Percentiles rank a stretch among this genome's conserved stretches.
Evolutionary conservation across 2,113 vertebrate genomes (phyloP).

Genomic region (Hymenochirus boettgeri): DNA sequence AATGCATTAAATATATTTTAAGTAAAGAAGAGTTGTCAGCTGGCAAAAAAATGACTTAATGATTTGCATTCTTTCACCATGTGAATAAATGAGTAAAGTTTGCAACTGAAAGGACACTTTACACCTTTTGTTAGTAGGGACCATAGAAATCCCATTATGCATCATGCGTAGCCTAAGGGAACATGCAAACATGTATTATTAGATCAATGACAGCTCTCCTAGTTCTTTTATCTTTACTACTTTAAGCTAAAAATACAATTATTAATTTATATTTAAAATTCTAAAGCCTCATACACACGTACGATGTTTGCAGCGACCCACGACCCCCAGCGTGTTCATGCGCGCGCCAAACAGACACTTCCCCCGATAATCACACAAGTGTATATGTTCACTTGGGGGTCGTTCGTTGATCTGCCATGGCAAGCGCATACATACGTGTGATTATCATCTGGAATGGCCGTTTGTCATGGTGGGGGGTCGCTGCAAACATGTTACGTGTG

Average conservation of each 20-base stretch:
- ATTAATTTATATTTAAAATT: slow-evolving; percentile 68
- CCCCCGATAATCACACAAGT: too few species aligned
- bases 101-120: slow-evolving; percentile 75
- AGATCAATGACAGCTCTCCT: slow-evolving; percentile 65
- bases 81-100: slow-evolving; percentile 67
- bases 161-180: slow-evolving; percentile 63
- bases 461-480: too few species aligned
- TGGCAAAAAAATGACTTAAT: slow-evolving; percentile 62
- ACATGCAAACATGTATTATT: slow-evolving; percentile 67
- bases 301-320: too few species aligned
- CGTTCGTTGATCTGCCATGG: too few species aligned
- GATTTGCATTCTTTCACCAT: slow-evolving; percentile 65
- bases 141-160: slow-evolving; percentile 66
- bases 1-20: slow-evolving; percentile 49
- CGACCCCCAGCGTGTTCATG: too few species aligned
- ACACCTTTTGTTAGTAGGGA: slow-evolving; percentile 69
- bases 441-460: too few species aligned
- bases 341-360: too few species aligned
- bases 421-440: too few species aligned
- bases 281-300: too few species aligned
- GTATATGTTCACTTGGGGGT: too few species aligned
- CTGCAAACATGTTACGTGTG: too few species aligned
- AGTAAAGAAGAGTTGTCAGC: slow-evolving; percentile 48
- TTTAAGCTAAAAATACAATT: slow-evolving; percentile 67
- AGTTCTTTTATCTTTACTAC: slow-evolving; percentile 65